Evolutionary conservation across 2,113 vertebrate species (phyloP).

Genomic region (Daphoenositta chrysoptera): DNA sequence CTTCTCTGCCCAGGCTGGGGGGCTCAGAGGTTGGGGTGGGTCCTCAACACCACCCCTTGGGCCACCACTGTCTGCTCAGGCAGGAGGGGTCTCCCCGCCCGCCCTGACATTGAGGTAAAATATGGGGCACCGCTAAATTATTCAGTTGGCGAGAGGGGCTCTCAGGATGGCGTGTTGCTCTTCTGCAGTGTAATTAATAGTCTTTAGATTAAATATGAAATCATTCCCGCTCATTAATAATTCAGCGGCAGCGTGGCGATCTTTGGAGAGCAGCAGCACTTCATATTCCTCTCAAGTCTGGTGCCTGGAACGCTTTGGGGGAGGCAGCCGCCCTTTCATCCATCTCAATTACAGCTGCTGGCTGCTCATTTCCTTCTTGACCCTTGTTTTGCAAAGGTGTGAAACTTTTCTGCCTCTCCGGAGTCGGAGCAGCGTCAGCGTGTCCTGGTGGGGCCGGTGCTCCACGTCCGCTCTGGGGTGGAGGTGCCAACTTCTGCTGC

Average conservation of each 20-base stretch:
- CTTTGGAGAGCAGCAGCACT: slow-evolving; percentile 46
- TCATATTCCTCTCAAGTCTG: slow-evolving; percentile 19
- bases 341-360: slow-evolving; percentile 30
- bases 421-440: fast-evolving
- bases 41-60: background rate
- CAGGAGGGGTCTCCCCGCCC: background rate
- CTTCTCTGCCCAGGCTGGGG: fast-evolving
- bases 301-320: slow-evolving; percentile 1
- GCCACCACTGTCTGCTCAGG: background rate
- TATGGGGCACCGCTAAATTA: slow-evolving; percentile 52
- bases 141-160: slow-evolving; percentile 45
- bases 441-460: background rate
- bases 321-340: slow-evolving; percentile 30
- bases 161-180: slow-evolving; percentile 19
- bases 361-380: background rate
- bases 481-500: fast-evolving
- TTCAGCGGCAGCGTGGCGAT: slow-evolving; percentile 54
- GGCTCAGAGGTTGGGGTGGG: background rate
- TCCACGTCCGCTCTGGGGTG: fast-evolving
- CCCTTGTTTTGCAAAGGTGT: background rate
- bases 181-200: slow-evolving; percentile 71
- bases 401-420: background rate
- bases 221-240: slow-evolving; percentile 70
- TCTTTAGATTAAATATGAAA: slow-evolving; percentile 74
- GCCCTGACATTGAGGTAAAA: slow-evolving; percentile 37